Evolutionary conservation across 1,140 invertebrate species (phyloP).

Genomic region (Parasteatoda tepidariorum): DNA sequence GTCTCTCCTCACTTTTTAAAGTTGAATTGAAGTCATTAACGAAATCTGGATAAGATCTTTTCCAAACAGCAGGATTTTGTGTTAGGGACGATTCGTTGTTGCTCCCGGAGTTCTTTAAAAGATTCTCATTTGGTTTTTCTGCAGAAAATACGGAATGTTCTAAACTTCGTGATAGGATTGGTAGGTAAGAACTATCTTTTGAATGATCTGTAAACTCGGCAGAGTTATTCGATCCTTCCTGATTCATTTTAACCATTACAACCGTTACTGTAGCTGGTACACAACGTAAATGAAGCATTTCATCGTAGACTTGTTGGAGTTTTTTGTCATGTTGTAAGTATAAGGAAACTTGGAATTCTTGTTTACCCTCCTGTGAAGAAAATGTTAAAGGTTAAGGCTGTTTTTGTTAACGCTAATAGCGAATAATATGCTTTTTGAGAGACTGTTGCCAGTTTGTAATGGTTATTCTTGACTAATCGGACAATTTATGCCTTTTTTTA

Average conservation of each 20-base stretch:
- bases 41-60: too few relatives aligned
- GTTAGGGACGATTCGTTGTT: too few relatives aligned
- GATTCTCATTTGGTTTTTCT: too few relatives aligned
- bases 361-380: slow-evolving; percentile 66
- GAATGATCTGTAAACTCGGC: too few relatives aligned
- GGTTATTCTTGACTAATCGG: not conserved
- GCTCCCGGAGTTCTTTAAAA: too few relatives aligned
- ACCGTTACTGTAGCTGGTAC: slow-evolving; percentile 62
- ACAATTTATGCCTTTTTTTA: not conserved
- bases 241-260: not conserved
- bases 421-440: not conserved
- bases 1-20: too few relatives aligned
- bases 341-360: slow-evolving; percentile 75
- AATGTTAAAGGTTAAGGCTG: not conserved
- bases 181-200: too few relatives aligned
- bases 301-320: slow-evolving; percentile 77
- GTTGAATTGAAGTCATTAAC: too few relatives aligned
- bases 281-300: slow-evolving; percentile 74
- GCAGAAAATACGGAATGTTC: too few relatives aligned
- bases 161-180: too few relatives aligned
- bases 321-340: slow-evolving; percentile 79
- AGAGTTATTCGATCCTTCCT: not conserved
- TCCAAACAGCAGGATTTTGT: too few relatives aligned
- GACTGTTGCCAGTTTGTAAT: too few relatives aligned
- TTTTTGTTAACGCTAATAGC: not conserved